Evolutionary conservation across 2,888 invertebrate genomes (phyloP).

Genomic region (Gymnocheta viridis): DNA sequence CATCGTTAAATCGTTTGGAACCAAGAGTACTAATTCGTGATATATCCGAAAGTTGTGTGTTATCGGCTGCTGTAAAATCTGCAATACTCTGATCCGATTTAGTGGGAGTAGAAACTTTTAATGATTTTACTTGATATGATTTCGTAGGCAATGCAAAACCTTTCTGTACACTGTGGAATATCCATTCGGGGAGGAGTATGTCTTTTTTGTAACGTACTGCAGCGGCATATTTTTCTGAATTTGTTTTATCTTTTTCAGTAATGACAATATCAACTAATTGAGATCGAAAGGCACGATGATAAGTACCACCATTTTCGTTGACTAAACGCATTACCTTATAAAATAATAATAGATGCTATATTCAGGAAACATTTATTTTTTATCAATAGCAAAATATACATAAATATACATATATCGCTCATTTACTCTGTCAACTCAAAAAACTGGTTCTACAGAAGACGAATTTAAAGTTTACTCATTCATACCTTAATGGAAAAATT

Average conservation of each 20-base stretch:
- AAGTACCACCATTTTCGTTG: conserved; percentile 87
- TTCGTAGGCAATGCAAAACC: conserved; percentile 87
- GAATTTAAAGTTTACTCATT: too few species aligned
- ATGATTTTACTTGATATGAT: conserved; percentile 84
- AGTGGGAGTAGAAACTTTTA: conserved; percentile 88
- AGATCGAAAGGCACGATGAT: conserved; percentile 82
- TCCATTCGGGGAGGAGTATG: conserved; percentile 90
- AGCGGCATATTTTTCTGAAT: conserved; percentile 80
- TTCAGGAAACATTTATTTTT: too few species aligned
- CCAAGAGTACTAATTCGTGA: conserved; percentile 77
- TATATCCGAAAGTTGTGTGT: conserved; percentile 78
- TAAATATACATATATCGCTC: too few species aligned
- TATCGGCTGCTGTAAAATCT: conserved; percentile 78
- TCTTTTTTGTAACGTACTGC: conserved; percentile 81
- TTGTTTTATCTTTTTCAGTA: conserved; percentile 77
- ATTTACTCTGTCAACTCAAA: too few species aligned
- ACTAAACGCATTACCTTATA: conserved; percentile 86
- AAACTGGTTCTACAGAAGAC: too few species aligned
- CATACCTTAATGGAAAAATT: too few species aligned
- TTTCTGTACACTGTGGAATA: conserved; percentile 88
- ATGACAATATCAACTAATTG: conserved; percentile 80
- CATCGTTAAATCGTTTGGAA: conserved; percentile 36
- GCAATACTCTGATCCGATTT: conserved; percentile 78
- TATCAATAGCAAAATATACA: too few species aligned
- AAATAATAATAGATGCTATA: not conserved